Evolutionary conservation across 2,888 invertebrate genomes (phyloP), one percentile per base, ranked within the genome.

Genomic region (Lordiphosa fenestrarum): DNA sequence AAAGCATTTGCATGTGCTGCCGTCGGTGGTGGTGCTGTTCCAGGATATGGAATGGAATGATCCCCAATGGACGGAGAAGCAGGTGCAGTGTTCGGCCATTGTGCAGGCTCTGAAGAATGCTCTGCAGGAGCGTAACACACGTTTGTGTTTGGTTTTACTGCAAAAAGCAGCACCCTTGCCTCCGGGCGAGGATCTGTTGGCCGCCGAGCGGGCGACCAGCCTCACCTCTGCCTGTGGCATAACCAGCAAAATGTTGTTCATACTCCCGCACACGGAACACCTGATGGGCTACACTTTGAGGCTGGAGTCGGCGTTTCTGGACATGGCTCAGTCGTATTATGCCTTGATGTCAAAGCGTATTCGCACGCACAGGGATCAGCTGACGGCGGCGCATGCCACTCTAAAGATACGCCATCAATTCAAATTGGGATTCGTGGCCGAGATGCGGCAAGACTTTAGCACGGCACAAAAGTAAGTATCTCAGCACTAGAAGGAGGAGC

Each of bases 11-110:
- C 93, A 94, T 71, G 92, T 95, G 56, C 92, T 99, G 67, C 99
- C 99, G 6, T 94, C 98, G 1, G 95, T 99, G 0, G 94, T 97
- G 23, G 97, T 98, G 2, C 92, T 98, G 64, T 99, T 99, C 90
- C 96, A 96, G 88, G 98, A 99, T 85, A 92, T 99, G 87, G 98
- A 99, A 90, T 99, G 99, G 99, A 96, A 96, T 87, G 98, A 98
- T 90, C 91, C 93, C 0, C 93, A 94, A 67, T 99, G 98, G 98
- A 95, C 95, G 73, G 98, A 98, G 74, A 98, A 96, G 87, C 96
- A 96, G 86, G 94, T 96, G 80, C 98, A 98, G 89, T 98, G 98
- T 90, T 95, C 97, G 6, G 95, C 95, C 0, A 92, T 95, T 77
- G 95, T 98, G 33, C 96, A 97, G 88, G 93, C 94, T 0, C 91